phyloP scores from a whole-genome alignment of 1,140 invertebrate genomes.

The Venustaconcha ellipsiformis region DNA sequence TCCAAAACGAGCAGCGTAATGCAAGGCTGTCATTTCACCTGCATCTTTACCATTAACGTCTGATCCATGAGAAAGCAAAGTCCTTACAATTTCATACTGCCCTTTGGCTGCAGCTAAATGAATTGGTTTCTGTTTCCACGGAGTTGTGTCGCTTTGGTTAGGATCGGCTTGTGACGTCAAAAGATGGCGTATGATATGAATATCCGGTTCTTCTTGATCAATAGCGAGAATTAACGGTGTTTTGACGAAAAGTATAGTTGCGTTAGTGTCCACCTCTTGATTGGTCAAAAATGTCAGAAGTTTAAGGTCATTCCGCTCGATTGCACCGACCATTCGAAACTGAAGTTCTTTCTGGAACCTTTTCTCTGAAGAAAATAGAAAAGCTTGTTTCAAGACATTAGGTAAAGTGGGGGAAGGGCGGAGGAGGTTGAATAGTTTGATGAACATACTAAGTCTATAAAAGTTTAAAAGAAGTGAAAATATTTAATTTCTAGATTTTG shows the following conservation, averaged over 20 bases:
- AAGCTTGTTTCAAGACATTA: neutral
- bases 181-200: constrained; percentile 20
- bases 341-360: constrained; percentile 32
- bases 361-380: constrained; percentile 23
- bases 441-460: no score
- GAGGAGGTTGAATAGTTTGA: no score
- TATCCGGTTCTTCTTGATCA: constrained; percentile 19
- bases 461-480: no score
- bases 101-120: constrained; percentile 29
- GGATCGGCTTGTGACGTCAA: constrained; percentile 22
- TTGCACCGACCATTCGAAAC: constrained; percentile 29
- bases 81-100: neutral
- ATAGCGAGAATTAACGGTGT: constrained; percentile 35
- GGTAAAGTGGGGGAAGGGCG: no score
- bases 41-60: constrained; percentile 14
- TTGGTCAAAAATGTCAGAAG: constrained; percentile 11
- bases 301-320: constrained; percentile 13
- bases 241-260: constrained; percentile 25
- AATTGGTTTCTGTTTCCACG: constrained; percentile 23
- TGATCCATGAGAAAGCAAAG: constrained; percentile 5
- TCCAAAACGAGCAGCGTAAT: constrained; percentile 15
- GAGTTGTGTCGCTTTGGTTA: constrained; percentile 27
- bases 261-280: constrained; percentile 24
- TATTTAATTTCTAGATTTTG: no score
- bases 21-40: constrained; percentile 14